A percentile compares a stretch with the other conserved stretches of the same genome.
Conservation (phyloP, 2,888 invertebrate genomes). For the Agrotis ipsilon region DNA sequence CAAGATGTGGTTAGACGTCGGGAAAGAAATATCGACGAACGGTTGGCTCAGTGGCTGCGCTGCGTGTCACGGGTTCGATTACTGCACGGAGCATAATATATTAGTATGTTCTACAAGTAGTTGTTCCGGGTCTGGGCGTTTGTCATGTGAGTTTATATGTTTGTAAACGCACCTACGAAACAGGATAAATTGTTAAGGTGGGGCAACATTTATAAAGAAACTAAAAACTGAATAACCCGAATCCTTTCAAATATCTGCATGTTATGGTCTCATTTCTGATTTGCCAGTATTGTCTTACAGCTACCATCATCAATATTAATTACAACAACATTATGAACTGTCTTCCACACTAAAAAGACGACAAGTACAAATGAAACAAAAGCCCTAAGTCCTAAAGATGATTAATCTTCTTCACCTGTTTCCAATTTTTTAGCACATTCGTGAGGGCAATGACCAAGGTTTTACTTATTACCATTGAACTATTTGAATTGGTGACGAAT, state of each 20-base stretch:
- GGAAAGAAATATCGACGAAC: too few species aligned
- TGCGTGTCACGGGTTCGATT: too few species aligned
- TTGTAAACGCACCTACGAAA: too few species aligned
- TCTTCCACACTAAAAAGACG: conserved; percentile 19
- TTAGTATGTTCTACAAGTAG: too few species aligned
- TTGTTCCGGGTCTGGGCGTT: too few species aligned
- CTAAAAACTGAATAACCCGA: too few species aligned
- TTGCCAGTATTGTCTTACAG: conserved; percentile 7
- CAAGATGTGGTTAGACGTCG: neutral
- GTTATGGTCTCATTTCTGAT: conserved; percentile 9
- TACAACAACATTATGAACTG: conserved; percentile 15
- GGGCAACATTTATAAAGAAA: too few species aligned
- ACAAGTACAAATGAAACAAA: conserved; percentile 44
- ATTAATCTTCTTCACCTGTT: conserved; percentile 33
- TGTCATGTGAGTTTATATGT: too few species aligned
- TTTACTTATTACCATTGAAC: conserved; percentile 57
- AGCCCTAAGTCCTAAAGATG: conserved; percentile 26
- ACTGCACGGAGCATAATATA: too few species aligned
- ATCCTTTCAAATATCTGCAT: neutral
- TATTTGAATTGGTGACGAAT: conserved; percentile 65
- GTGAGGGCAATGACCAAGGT: conserved; percentile 68
- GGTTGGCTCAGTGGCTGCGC: too few species aligned
- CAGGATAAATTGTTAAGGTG: too few species aligned
- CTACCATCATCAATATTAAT: conserved; percentile 27
- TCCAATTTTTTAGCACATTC: conserved; percentile 40